Evolutionary conservation across 2,888 invertebrate species (phyloP).

Genomic region (Eilema griseolum): DNA sequence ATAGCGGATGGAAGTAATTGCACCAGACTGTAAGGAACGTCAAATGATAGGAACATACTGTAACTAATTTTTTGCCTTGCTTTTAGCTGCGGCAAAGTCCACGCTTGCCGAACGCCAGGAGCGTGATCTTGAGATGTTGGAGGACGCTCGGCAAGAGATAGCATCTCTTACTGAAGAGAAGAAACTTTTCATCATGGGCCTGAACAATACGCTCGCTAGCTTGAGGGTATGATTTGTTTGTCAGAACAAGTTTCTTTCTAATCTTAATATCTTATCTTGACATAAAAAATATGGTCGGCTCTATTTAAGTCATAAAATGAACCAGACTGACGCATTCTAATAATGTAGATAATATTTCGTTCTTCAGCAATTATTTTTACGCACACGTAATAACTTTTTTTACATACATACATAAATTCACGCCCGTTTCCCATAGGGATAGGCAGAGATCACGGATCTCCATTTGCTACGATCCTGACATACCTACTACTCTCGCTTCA

Average conservation of each 20-base stretch:
- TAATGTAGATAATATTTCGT: no score
- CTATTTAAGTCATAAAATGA: no score
- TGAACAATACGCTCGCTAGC: slow-evolving; percentile 88
- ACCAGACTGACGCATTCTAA: background rate
- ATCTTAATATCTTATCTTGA: background rate
- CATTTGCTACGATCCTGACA: no score
- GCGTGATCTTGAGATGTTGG: slow-evolving; percentile 85
- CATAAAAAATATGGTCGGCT: background rate
- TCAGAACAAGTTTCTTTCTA: background rate
- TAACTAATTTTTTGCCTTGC: background rate
- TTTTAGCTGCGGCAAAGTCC: slow-evolving; percentile 84
- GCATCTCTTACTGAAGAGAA: slow-evolving; percentile 87
- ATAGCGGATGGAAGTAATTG: background rate
- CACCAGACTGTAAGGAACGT: background rate
- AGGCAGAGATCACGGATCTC: no score
- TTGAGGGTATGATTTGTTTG: slow-evolving; percentile 70
- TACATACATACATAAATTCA: no score
- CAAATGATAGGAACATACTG: background rate
- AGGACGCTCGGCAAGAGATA: slow-evolving; percentile 87
- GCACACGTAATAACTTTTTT: no score
- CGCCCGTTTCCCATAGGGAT: no score
- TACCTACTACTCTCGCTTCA: no score
- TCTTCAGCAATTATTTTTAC: no score
- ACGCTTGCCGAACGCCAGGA: slow-evolving; percentile 86
- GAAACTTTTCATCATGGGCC: slow-evolving; percentile 87